Evolutionary conservation across 2,888 invertebrate species (phyloP).

Genomic region (Colletes collaris): DNA sequence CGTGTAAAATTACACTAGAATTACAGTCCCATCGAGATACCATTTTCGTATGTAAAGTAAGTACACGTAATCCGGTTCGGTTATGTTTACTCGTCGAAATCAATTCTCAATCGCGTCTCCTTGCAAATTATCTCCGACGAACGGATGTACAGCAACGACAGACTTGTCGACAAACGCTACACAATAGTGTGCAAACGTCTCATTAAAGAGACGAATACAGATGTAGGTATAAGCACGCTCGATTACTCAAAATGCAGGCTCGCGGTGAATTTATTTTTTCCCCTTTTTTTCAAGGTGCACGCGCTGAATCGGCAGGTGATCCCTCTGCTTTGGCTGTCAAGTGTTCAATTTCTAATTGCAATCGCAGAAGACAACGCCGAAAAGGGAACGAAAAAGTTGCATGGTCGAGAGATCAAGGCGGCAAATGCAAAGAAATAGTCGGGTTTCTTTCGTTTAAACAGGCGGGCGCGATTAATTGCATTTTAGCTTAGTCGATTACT

Average conservation of each 20-base stretch:
- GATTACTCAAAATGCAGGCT: conserved; percentile 42
- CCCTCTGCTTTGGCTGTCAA: conserved; percentile 29
- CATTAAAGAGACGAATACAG: conserved; percentile 20
- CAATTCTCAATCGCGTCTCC: not conserved
- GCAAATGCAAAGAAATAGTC: conserved; percentile 6
- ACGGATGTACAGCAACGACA: not conserved
- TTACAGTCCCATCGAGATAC: too few relatives aligned
- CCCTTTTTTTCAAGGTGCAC: conserved; percentile 35
- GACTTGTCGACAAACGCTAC: not conserved
- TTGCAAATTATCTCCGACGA: not conserved
- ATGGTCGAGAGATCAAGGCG: not conserved
- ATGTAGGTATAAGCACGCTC: not conserved
- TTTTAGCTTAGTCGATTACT: too few relatives aligned
- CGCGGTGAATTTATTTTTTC: conserved; percentile 38
- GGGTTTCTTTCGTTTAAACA: conserved; percentile 12
- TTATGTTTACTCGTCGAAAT: not conserved
- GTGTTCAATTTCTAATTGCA: conserved; percentile 45
- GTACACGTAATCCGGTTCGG: not conserved
- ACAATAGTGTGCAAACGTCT: conserved; percentile 10
- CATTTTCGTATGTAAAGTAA: too few relatives aligned
- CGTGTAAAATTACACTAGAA: too few relatives aligned
- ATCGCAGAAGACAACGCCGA: conserved; percentile 19
- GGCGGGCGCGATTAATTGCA: conserved; percentile 10
- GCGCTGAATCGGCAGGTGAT: conserved; percentile 51
- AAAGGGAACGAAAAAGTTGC: conserved; percentile 9